Percentiles rank a stretch among this genome's conserved stretches.
Conservation (phyloP, 1,140 invertebrate genomes). For the Steinernema feltiae region DNA sequence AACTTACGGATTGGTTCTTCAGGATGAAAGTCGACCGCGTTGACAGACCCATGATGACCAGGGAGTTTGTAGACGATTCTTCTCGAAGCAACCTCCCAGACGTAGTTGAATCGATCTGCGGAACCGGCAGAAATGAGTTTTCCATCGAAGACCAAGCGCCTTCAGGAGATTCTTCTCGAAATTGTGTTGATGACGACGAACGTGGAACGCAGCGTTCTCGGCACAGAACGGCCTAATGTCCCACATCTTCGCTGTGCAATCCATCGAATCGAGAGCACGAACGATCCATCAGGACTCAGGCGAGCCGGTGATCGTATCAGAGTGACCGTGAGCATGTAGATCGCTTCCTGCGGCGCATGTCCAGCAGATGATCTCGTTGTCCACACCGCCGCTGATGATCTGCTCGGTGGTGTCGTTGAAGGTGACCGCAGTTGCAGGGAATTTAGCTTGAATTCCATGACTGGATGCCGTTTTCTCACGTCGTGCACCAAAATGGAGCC, state of each 20-base stretch:
- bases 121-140: slow-evolving; percentile 79
- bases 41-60: slow-evolving; percentile 93
- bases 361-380: slow-evolving; percentile 96
- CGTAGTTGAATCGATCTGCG: slow-evolving; percentile 86
- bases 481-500: slow-evolving; percentile 71
- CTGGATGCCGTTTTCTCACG: slow-evolving; percentile 72
- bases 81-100: slow-evolving; percentile 85
- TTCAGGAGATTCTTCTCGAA: slow-evolving; percentile 89
- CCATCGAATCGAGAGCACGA: slow-evolving; percentile 91
- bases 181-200: slow-evolving; percentile 88
- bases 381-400: slow-evolving; percentile 80
- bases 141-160: slow-evolving; percentile 76
- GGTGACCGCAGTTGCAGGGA: slow-evolving; percentile 78
- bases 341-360: slow-evolving; percentile 78
- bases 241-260: slow-evolving; percentile 74
- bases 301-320: slow-evolving; percentile 88
- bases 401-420: slow-evolving; percentile 95
- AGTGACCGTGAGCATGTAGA: slow-evolving; percentile 80
- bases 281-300: slow-evolving; percentile 85
- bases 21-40: slow-evolving; percentile 91
- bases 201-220: slow-evolving; percentile 83
- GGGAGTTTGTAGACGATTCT: slow-evolving; percentile 91
- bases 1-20: slow-evolving; percentile 77
- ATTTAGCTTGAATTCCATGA: slow-evolving; percentile 71
- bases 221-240: slow-evolving; percentile 67